phyloP scores from a whole-genome alignment of 2,888 invertebrate species.

The Empis stercorea region DNA sequence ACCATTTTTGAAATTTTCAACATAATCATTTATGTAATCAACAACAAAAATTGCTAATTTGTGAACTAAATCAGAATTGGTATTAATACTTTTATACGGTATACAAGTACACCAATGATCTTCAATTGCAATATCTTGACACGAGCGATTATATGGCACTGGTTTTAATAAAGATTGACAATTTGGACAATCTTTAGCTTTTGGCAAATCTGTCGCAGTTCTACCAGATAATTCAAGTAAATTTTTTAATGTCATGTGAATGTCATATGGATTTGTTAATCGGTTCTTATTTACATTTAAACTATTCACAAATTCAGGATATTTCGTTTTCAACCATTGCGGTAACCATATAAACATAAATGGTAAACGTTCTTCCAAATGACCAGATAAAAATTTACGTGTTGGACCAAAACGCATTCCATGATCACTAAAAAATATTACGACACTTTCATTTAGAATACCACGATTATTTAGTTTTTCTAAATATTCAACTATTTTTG shows the following conservation, averaged over 20 bases:
- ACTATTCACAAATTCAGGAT: constrained; percentile 42
- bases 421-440: constrained; percentile 66
- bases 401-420: constrained; percentile 65
- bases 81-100: constrained; percentile 36
- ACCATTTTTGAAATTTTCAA: constrained; percentile 25
- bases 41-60: constrained; percentile 38
- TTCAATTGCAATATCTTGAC: constrained; percentile 51
- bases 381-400: constrained; percentile 53
- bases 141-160: constrained; percentile 48
- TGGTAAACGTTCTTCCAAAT: constrained; percentile 66
- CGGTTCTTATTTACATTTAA: constrained; percentile 49
- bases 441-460: constrained; percentile 48
- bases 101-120: constrained; percentile 70
- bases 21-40: constrained; percentile 26
- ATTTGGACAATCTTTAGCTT: constrained; percentile 45
- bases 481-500: constrained; percentile 45
- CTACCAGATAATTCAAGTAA: constrained; percentile 43
- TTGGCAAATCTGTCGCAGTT: constrained; percentile 21
- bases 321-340: constrained; percentile 41
- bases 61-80: constrained; percentile 39
- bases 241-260: constrained; percentile 57
- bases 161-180: constrained; percentile 52
- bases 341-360: constrained; percentile 59
- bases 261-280: constrained; percentile 61
- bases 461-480: constrained; percentile 45